Evolutionary conservation across 2,888 invertebrate genomes (phyloP), one percentile per base, ranked within the genome.

Genomic region (Ormyrus rosae): DNA sequence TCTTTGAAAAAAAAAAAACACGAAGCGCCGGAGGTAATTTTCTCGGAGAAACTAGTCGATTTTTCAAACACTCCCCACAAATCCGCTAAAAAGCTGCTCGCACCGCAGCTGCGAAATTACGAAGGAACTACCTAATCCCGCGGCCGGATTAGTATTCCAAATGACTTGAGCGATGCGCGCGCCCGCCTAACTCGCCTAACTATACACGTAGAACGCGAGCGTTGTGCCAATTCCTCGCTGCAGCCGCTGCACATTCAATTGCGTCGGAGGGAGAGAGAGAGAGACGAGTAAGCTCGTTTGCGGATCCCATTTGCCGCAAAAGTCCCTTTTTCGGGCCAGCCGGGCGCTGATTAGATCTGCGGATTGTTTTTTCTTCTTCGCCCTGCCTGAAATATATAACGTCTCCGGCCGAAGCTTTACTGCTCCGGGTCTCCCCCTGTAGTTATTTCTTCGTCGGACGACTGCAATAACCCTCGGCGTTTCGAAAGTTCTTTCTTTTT

Each of bases 341-440:
- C 56, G 67, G 73, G 55, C 56, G 19, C 11, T 65, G 19, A 48
- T 48, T 46, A 56, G 48, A 19, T 19, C 19, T 19, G 19, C 19
- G 19, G 19, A 19, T 19, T 19, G 19, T 19, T 58, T 48, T 69
- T 58, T 10, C n/a, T 9, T 2, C 65, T 10, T 13, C 61, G 6
- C 7, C 34, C 88, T 86, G 86, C 75, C 84, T 75, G 84, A 86
- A 87, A 88, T 87, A 86, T 86, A 88, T 88, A 19, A 19, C 19
- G 19, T 19, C 19, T 19, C 19, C 19, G 19, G 19, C 19, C 19
- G 19, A 19, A 19, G 19, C 19, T 19, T 19, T 1, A 19, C 19
- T 19, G 19, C 19, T 19, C 19, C 19, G 19, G 19, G 19, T 19
- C 19, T 19, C 19, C 19, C 1, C 19, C 19, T 19, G 19, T 19